Percentiles rank a stretch among this genome's conserved stretches.
phyloP scores from a whole-genome alignment of 2,797 vertebrate species.

The Lacerta viridis region DNA sequence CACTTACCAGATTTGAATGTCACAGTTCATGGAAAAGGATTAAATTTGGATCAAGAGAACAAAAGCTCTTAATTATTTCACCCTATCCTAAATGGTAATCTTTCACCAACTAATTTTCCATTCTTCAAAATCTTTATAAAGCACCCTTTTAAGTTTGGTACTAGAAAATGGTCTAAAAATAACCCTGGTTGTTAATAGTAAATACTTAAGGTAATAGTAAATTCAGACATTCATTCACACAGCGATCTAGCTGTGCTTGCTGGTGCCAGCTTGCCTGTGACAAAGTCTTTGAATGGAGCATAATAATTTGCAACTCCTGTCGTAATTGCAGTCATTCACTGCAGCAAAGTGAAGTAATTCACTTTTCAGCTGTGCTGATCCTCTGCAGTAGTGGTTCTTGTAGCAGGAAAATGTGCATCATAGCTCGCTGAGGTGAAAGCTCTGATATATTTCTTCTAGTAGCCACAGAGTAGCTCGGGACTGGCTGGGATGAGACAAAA shows the following conservation, averaged over 20 bases:
- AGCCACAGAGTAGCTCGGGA: not conserved
- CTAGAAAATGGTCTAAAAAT: not conserved
- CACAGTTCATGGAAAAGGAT: not conserved
- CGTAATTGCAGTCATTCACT: conserved; percentile 1
- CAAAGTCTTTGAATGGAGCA: not conserved
- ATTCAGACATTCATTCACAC: not conserved
- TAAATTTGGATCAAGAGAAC: not conserved
- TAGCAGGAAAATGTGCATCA: not conserved
- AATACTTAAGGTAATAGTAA: not conserved
- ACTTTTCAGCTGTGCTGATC: conserved; percentile 1
- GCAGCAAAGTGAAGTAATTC: conserved; percentile 3
- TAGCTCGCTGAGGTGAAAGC: not conserved
- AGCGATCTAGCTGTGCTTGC: not conserved
- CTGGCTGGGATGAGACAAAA: not conserved
- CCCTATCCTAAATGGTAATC: too few species aligned
- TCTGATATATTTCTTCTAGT: not conserved
- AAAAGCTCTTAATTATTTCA: not conserved
- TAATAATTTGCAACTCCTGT: conserved; percentile 2
- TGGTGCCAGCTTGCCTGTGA: not conserved
- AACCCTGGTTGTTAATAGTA: not conserved
- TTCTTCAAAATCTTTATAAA: not conserved
- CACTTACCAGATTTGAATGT: not conserved
- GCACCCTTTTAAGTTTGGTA: not conserved
- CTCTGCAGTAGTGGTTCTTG: not conserved
- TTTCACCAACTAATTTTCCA: not conserved